Base-by-base conservation (phyloP, 1,140 invertebrate species). In the Physella acuta region DNA sequence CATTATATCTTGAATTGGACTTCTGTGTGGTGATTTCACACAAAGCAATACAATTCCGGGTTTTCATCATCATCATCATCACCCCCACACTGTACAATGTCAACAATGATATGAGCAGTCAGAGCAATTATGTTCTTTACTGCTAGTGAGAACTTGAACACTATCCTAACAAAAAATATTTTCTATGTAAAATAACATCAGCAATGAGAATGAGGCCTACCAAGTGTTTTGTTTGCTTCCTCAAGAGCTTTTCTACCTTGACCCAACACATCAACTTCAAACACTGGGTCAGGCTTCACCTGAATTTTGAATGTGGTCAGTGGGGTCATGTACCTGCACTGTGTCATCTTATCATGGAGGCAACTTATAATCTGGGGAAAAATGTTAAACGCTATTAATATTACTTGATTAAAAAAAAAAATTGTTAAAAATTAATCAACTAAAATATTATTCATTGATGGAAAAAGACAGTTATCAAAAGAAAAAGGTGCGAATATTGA, bases 321-420 rank as follows among this genome's bases (percentile, higher is more conserved):
- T 2, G 84, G 92, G 88, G 85, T 90, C 84, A 76, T 81, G 81
- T 90, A 96, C 86, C 87, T 90, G 85, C 91, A 93, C 89, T 89
- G 91, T 73, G 92, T 93, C 92, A 93, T 93, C 71, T 86, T 85
- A 85, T 97, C 94, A 84, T 94, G 90, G 1, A 97, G 84, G 17
- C 86, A 79, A 56, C 88, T 81, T 0, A 81, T 73, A 56, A 82
- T 71, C 53, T 69, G 36, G n/a, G n/a, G n/a, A n/a, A n/a, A n/a
- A n/a, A n/a, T n/a, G n/a, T n/a, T n/a, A n/a, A n/a, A n/a, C n/a
- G n/a, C n/a, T n/a, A n/a, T n/a, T n/a, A n/a, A n/a, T n/a, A n/a
- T n/a, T n/a, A n/a, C n/a, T n/a, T n/a, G n/a, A n/a, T n/a, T 3
- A 14, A 56, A 37, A 31, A 30, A 14, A 28, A 14, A 31, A 30